phyloP scores from a whole-genome alignment of 2,888 invertebrate species.

The Mycalesis mineus region DNA sequence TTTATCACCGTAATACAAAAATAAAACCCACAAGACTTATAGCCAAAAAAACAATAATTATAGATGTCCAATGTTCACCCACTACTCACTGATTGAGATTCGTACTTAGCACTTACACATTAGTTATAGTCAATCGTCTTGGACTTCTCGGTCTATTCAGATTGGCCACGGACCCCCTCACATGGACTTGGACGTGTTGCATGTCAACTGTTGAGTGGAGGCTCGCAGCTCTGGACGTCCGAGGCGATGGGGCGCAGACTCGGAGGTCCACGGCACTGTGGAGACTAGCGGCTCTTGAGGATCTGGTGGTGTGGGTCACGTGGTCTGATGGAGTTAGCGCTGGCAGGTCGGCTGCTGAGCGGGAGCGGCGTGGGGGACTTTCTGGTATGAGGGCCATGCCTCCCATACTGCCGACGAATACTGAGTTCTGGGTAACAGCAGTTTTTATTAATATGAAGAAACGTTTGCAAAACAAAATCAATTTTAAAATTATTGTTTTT shows the following conservation, averaged over 20 bases:
- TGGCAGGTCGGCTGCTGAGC: conserved; percentile 90
- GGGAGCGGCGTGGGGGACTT: conserved; percentile 85
- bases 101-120: conserved; percentile 40
- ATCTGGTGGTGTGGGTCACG: conserved; percentile 53
- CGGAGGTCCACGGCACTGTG: conserved; percentile 68
- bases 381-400: conserved; percentile 82
- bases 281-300: conserved; percentile 67
- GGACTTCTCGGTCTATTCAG: conserved; percentile 63
- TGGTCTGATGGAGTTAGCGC: conserved; percentile 80
- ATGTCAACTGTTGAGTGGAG: conserved; percentile 64
- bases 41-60: too few relatives aligned
- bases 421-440: conserved; percentile 84
- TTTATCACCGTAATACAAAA: too few relatives aligned
- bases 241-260: conserved; percentile 58
- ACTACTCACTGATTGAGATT: neutral
- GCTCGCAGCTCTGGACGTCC: conserved; percentile 64
- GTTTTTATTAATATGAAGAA: too few relatives aligned
- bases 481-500: too few relatives aligned
- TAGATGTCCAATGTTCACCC: too few relatives aligned
- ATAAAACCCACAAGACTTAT: too few relatives aligned
- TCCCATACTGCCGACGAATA: conserved; percentile 86
- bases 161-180: conserved; percentile 58
- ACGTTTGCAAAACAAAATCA: too few relatives aligned
- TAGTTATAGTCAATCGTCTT: conserved; percentile 62
- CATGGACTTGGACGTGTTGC: conserved; percentile 65